Conservation (phyloP, 2,797 vertebrate genomes). For the Siniperca obscura region DNA sequence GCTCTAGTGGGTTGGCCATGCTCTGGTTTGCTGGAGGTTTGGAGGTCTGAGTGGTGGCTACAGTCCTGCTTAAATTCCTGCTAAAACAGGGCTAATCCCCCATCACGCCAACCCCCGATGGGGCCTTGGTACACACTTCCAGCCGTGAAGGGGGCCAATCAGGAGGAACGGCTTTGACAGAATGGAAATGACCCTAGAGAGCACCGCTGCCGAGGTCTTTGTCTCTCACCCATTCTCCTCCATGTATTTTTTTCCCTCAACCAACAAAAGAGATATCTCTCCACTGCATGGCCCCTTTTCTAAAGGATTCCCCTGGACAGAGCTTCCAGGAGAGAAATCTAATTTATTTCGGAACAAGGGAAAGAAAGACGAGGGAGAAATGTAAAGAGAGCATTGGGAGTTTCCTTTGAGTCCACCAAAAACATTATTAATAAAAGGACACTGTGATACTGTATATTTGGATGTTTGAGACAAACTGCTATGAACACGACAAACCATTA, state of each 20-base stretch:
- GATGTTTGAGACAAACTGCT: conserved; percentile 32
- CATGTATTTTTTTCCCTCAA: conserved; percentile 44
- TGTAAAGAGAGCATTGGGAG: conserved; percentile 49
- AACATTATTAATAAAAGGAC: conserved; percentile 48
- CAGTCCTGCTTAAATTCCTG: conserved; percentile 70
- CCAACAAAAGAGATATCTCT: conserved; percentile 70
- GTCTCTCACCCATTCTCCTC: conserved; percentile 69
- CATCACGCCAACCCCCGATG: conserved; percentile 65
- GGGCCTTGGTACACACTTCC: conserved; percentile 62
- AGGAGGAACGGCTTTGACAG: conserved; percentile 74
- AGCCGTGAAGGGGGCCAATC: conserved; percentile 79
- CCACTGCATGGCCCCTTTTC: conserved; percentile 35
- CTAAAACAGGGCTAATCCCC: conserved; percentile 81
- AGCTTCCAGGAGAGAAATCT: conserved; percentile 69
- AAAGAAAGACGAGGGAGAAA: conserved; percentile 49
- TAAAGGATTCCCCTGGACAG: conserved; percentile 67
- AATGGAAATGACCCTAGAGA: conserved; percentile 80
- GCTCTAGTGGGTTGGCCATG: conserved; percentile 66
- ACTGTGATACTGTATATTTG: conserved; percentile 19
- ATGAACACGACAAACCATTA: conserved; percentile 34
- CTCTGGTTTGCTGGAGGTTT: conserved; percentile 59
- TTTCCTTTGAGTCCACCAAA: conserved; percentile 45
- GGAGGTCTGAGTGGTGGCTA: conserved; percentile 61
- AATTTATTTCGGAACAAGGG: conserved; percentile 76
- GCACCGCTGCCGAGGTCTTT: conserved; percentile 70